Evolutionary conservation across 2,888 invertebrate genomes (phyloP).

Genomic region (Amphipyra berbera): DNA sequence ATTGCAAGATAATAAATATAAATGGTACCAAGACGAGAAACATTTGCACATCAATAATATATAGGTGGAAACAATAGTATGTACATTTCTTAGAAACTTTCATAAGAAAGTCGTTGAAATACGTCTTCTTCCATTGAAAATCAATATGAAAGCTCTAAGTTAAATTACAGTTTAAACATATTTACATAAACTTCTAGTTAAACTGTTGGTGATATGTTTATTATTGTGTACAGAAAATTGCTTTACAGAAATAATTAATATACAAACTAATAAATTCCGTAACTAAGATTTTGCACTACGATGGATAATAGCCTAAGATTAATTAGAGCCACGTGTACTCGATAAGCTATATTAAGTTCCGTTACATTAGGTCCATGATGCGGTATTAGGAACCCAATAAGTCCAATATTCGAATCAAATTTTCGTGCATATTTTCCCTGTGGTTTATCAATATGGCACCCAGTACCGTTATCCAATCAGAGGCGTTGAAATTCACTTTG

Average conservation of each 20-base stretch:
- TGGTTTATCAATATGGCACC: slow-evolving; percentile 63
- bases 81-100: slow-evolving; percentile 16
- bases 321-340: slow-evolving; percentile 33
- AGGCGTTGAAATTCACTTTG: slow-evolving; percentile 69
- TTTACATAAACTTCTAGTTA: not conserved
- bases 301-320: slow-evolving; percentile 35
- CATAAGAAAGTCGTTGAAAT: slow-evolving; percentile 19
- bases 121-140: slow-evolving; percentile 9
- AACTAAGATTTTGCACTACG: slow-evolving; percentile 34
- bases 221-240: too few species aligned
- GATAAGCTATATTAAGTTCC: slow-evolving; percentile 15
- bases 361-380: too few species aligned
- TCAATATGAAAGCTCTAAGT: slow-evolving; percentile 7
- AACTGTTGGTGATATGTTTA: too few species aligned
- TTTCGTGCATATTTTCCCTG: slow-evolving; percentile 64
- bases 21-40: not conserved
- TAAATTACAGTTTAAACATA: slow-evolving; percentile 1
- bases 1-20: not conserved
- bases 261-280: slow-evolving; percentile 23
- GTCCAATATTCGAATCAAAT: slow-evolving; percentile 22
- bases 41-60: slow-evolving; percentile 1
- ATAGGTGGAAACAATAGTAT: slow-evolving; percentile 17
- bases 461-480: slow-evolving; percentile 81
- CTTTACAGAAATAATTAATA: slow-evolving; percentile 10
- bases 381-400: too few species aligned